These are phyloP conservation scores for Henricia sp. DNA, from an alignment of 53 echinoderm and acorn worm species.

Conservation along the genomic window DNA sequence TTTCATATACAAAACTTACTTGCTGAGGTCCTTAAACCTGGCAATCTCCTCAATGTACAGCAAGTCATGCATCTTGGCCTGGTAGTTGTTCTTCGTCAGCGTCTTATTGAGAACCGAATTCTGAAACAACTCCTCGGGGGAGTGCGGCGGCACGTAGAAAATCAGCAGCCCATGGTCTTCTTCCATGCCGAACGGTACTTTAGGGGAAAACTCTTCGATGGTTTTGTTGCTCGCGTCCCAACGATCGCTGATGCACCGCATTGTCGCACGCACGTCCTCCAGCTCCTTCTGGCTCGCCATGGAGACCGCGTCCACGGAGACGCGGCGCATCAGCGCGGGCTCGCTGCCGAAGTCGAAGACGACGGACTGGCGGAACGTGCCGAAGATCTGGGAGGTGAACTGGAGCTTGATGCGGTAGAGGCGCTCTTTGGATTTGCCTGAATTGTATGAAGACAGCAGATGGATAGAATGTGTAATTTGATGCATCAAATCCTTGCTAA, in stretches of 20 bases:
- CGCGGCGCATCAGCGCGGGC: constrained; percentile 86
- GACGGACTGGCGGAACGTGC: constrained; percentile 98
- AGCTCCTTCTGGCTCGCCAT: constrained; percentile 85
- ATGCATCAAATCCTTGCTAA: background rate
- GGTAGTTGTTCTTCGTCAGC: constrained; percentile 95
- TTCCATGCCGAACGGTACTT: constrained; percentile 73
- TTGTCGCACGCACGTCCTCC: constrained; percentile 84
- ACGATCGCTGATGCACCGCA: constrained; percentile 81
- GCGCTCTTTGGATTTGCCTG: constrained; percentile 82
- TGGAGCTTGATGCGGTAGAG: constrained; percentile 94
- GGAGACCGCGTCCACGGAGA: constrained; percentile 95
- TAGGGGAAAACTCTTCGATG: constrained; percentile 77
- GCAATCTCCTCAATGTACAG: constrained; percentile 94
- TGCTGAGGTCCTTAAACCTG: constrained; percentile 87
- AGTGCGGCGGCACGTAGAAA: constrained; percentile 85
- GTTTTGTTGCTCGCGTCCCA: constrained; percentile 91
- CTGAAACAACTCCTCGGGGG: constrained; percentile 86
- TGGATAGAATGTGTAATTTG: background rate
- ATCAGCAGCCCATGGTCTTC: constrained; percentile 80
- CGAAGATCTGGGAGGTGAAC: constrained; percentile 99
- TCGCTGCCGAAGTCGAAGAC: constrained; percentile 95
- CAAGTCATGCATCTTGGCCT: constrained; percentile 90
- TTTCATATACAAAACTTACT: constrained; percentile 81
- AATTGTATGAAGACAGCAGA: background rate
- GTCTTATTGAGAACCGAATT: constrained; percentile 85